phyloP scores from a whole-genome alignment of 1,140 invertebrate species.

The Stegodyphus dumicola region DNA sequence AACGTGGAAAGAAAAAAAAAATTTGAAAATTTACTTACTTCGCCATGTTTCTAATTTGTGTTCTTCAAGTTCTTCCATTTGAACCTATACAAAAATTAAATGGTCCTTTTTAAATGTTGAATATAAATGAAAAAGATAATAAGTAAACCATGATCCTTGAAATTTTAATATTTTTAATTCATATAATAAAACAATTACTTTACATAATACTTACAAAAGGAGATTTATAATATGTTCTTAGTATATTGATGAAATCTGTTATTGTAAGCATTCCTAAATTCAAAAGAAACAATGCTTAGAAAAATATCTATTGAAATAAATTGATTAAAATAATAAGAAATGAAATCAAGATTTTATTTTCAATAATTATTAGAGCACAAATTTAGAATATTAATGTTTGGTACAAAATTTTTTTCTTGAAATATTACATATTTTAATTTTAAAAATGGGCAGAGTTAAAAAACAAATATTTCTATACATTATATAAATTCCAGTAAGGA shows the following conservation, averaged over 20 bases:
- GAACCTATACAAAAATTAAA: slow-evolving; percentile 65
- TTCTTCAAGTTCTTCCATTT: slow-evolving; percentile 96
- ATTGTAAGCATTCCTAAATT: slow-evolving; percentile 96
- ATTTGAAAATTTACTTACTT: slow-evolving; percentile 70
- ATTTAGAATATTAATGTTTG: neutral
- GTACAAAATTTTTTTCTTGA: too few relatives aligned
- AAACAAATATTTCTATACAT: neutral
- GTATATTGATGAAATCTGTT: slow-evolving; percentile 99
- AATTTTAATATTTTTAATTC: neutral
- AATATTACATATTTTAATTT: neutral
- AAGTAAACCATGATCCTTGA: neutral
- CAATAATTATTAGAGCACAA: neutral
- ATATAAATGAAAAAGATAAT: neutral
- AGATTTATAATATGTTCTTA: slow-evolving; percentile 93
- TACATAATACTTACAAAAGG: slow-evolving; percentile 74
- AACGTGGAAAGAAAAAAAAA: slow-evolving; percentile 1
- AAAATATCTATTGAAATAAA: neutral
- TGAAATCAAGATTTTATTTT: neutral
- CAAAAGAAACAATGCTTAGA: slow-evolving; percentile 66
- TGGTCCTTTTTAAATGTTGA: neutral
- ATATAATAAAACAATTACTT: neutral
- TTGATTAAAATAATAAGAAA: neutral
- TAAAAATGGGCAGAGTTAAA: neutral
- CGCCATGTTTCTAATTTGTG: slow-evolving; percentile 97
- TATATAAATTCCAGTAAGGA: too few relatives aligned